Base-by-base conservation (phyloP, 2,797 vertebrate species). In the Harpagifer antarcticus region DNA sequence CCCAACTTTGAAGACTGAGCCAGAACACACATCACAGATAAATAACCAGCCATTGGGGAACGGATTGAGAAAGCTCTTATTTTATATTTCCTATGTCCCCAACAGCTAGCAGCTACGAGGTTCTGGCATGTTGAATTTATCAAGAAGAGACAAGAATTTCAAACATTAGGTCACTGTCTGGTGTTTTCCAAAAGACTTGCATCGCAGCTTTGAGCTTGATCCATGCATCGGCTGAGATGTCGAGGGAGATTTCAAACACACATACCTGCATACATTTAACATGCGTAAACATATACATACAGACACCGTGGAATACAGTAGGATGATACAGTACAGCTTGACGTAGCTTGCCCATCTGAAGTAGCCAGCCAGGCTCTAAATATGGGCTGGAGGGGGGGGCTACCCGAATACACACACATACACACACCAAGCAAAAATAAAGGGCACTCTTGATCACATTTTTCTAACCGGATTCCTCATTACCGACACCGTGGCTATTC, bases 341-440 rank as follows among this genome's bases (percentile, higher is more conserved):
- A 90, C 89, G 91, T 90, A 85, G 91, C 89, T 75, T 88, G 89
- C 80, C 86, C 89, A 91, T 91, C 89, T 87, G 90, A 93, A 93
- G 89, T 92, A 84, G 88, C 85, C 85, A 89, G 82, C 73, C 88
- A 82, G 85, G 83, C 88, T 92, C 79, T 85, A 87, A 91, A 92
- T 86, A 90, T 80, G 88, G 86, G 87, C 74, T 88, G 72, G 74
- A 44, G 78, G 67, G 74, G 61, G 67, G 13, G 62, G 68, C 48
- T 45, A 78, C 76, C 71, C 66, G 59, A 72, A 81, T 40, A 74
- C 74, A 76, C 76, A 71, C 40, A 74, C 17, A 72, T 37, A 72
- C 59, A 81, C 79, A 82, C 69, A 76, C 65, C 59, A 47, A 72
- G 71, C 76, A 47, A 83, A 27, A 85, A 92, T 87, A 91, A 87